Conservation (phyloP, 2,797 vertebrate species). For the Pipistrellus pygmaeus region DNA sequence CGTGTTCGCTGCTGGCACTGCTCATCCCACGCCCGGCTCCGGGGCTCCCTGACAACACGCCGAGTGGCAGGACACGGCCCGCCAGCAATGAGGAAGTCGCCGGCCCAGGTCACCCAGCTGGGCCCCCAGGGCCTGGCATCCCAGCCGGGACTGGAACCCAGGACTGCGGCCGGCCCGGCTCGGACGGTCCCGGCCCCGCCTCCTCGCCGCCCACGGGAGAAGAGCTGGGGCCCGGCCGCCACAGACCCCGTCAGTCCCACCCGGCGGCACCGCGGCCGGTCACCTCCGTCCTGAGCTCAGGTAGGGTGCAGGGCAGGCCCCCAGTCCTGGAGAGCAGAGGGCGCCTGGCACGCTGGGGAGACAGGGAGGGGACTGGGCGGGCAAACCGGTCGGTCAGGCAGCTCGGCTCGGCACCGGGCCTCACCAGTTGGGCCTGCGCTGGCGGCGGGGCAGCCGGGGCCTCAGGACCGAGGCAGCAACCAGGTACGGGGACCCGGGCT, state of each 20-base stretch:
- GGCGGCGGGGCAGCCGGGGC: conserved; percentile 56
- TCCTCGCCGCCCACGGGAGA: neutral
- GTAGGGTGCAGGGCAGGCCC: neutral
- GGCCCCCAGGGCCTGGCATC: neutral
- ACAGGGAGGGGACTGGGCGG: conserved; percentile 58
- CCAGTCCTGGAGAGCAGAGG: conserved; percentile 42
- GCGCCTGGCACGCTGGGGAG: neutral
- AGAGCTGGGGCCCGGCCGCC: neutral
- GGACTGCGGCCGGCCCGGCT: too few species aligned
- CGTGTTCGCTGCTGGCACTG: accelerated
- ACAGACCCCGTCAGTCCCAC: accelerated
- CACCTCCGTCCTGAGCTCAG: neutral
- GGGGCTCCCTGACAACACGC: neutral
- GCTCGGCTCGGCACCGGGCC: neutral
- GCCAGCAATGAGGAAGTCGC: conserved; percentile 74
- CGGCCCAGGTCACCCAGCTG: conserved; percentile 31
- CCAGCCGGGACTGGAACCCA: accelerated
- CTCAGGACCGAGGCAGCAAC: neutral
- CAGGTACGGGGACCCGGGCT: conserved; percentile 44
- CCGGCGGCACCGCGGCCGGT: neutral
- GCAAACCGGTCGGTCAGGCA: conserved; percentile 65
- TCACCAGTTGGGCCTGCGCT: neutral
- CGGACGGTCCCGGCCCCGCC: too few species aligned
- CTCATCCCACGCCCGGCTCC: neutral
- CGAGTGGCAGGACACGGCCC: too few species aligned